Evolutionary conservation across 2,888 invertebrate genomes (phyloP), one percentile per base, ranked within the genome.

Genomic region (Ptychoptera contaminata): DNA sequence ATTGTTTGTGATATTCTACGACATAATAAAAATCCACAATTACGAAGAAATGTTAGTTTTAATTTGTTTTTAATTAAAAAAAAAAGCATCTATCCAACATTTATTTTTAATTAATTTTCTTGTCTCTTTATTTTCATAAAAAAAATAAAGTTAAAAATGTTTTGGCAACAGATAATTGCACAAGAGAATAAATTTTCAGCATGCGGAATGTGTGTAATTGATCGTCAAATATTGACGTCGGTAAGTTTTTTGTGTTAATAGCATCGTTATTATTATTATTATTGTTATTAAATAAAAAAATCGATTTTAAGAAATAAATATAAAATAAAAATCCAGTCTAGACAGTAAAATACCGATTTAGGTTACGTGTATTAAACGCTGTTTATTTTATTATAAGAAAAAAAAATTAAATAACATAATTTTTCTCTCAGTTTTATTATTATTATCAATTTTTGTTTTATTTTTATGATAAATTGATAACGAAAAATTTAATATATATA

Each of bases 221-320:
- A 72, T 55, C 62, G 73, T 49, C 60, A 67, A 23, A 61, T 73
- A 36, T 58, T 73, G 14, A 71, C 72, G 44, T 69, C 73, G 55
- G 73, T 72, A 59, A 61, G 59, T 51, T 44, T 23, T 31, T 37
- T 16, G 31, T 37, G 31, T 36, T 9, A 9, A n/a, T 37, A 37
- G 29, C 14, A 2, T 9, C 41, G 36, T 31, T 16, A 14, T 30
- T 35, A 16, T 39, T 15, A 15, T 38, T 40, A 11, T 10, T 37
- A 15, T 15, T 3, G 7, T 23, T 23, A 5, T 23, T 23, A 23
- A 5, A 23, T 23, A 23, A 23, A 23, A 35, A 8, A 35, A 12
- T 35, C n/a, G 2, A 35, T 35, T 35, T 35, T n/a, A 16, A 35
- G 40, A 35, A 44, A 44, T 3, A 23, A 5, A 23, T 23, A 23